Percentiles rank a stretch among this genome's conserved stretches.
Conservation (phyloP, 2,888 invertebrate genomes). For the Polyommatus iphigenia region DNA sequence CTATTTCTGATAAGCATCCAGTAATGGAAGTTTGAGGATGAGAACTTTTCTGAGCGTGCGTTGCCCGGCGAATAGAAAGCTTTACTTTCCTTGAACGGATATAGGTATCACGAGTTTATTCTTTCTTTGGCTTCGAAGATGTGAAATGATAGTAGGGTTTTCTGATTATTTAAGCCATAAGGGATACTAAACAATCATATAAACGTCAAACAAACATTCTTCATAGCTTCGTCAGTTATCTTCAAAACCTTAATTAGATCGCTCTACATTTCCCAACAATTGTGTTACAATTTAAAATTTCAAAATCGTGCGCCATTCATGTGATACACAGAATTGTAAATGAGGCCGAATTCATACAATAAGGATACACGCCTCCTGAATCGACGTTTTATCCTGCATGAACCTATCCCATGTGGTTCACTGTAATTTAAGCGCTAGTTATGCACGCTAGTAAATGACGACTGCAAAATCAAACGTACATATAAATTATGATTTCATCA, state of each 20-base stretch:
- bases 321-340: not conserved
- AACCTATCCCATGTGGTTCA: constrained; percentile 25
- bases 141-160: too few species aligned
- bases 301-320: not conserved
- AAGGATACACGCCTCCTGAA: constrained; percentile 22
- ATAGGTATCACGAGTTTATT: not conserved
- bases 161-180: too few species aligned
- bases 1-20: not conserved
- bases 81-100: not conserved
- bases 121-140: not conserved
- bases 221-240: not conserved
- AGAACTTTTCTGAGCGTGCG: not conserved
- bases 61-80: not conserved
- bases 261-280: not conserved
- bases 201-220: too few species aligned
- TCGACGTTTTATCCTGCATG: constrained; percentile 6
- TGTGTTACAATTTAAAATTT: not conserved
- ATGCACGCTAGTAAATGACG: constrained; percentile 26
- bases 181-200: too few species aligned
- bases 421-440: not conserved
- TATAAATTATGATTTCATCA: not conserved
- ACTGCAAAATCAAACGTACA: constrained; percentile 6
- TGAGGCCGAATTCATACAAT: constrained; percentile 11
- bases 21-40: constrained; percentile 5
- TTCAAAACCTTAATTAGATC: not conserved